These are phyloP conservation scores for Drosophila serrata DNA, from an alignment of 1,140 invertebrate species.

Conservation along the genomic window DNA sequence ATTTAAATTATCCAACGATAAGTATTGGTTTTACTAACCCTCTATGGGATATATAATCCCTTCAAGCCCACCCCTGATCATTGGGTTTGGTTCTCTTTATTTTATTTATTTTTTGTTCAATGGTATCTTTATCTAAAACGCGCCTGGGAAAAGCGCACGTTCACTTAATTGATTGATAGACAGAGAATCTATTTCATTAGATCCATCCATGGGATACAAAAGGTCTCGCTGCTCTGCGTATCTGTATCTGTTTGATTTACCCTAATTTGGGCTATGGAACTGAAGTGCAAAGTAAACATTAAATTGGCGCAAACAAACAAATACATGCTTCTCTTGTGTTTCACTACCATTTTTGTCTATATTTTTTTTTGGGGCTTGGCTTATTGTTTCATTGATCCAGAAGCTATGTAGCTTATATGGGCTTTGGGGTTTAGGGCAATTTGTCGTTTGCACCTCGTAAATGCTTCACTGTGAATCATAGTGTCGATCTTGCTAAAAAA, in stretches of 20 bases:
- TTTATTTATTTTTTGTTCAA: conserved; percentile 24
- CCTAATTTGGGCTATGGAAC: conserved; percentile 54
- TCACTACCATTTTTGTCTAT: conserved; percentile 10
- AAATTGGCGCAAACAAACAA: conserved; percentile 83
- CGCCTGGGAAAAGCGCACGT: conserved; percentile 72
- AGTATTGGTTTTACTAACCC: neutral
- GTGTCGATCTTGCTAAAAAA: too few relatives aligned
- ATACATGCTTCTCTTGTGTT: conserved; percentile 40
- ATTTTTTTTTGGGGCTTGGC: conserved; percentile 38
- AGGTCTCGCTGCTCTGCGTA: conserved; percentile 39
- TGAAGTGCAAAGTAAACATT: conserved; percentile 80
- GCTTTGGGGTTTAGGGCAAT: conserved; percentile 26
- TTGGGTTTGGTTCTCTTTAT: conserved; percentile 42
- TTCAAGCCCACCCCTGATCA: neutral
- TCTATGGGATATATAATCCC: neutral
- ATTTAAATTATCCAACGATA: neutral
- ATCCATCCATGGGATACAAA: conserved; percentile 43
- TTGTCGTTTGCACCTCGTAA: conserved; percentile 73
- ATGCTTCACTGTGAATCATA: conserved; percentile 31
- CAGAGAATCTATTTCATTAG: conserved; percentile 38
- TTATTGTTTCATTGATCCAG: conserved; percentile 14
- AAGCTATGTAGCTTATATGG: conserved; percentile 32
- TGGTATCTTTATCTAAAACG: conserved; percentile 69
- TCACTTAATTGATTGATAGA: conserved; percentile 73
- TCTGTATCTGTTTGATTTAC: conserved; percentile 61